Evolutionary conservation across 2,797 vertebrate species (phyloP).

Genomic region (Hypotaenidia philippensis): DNA sequence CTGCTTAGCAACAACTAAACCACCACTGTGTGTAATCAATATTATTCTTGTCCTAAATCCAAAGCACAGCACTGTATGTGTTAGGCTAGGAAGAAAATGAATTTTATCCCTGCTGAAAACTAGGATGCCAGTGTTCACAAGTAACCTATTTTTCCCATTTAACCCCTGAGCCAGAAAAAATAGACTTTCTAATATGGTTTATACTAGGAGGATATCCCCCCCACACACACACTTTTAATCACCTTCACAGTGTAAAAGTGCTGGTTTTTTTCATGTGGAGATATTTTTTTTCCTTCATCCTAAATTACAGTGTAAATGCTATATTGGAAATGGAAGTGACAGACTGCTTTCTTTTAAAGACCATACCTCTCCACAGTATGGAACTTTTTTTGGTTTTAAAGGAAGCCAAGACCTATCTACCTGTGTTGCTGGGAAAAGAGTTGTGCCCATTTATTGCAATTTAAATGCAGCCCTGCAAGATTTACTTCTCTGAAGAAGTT

Average conservation of each 20-base stretch:
- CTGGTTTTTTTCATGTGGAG: neutral
- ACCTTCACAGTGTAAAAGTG: neutral
- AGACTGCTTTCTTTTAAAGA: neutral
- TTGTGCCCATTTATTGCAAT: neutral
- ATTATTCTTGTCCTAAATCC: no score
- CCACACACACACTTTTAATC: neutral
- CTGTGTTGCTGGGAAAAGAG: neutral
- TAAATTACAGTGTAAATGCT: neutral
- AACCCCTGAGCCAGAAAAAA: neutral
- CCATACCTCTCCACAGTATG: neutral
- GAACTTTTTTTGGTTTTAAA: neutral
- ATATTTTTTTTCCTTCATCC: neutral
- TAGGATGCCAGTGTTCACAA: neutral
- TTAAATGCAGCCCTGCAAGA: neutral
- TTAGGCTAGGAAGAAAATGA: no score
- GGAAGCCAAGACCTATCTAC: neutral
- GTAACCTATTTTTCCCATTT: slow-evolving; percentile 1
- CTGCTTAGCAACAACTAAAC: no score
- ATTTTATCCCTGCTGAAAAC: no score
- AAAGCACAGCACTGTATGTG: no score
- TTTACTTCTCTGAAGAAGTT: neutral
- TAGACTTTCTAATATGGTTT: neutral
- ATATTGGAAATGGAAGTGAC: neutral
- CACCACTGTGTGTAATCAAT: no score
- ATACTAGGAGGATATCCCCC: neutral